phyloP scores from a whole-genome alignment of 2,113 vertebrate genomes.

The Anthoscopus minutus region DNA sequence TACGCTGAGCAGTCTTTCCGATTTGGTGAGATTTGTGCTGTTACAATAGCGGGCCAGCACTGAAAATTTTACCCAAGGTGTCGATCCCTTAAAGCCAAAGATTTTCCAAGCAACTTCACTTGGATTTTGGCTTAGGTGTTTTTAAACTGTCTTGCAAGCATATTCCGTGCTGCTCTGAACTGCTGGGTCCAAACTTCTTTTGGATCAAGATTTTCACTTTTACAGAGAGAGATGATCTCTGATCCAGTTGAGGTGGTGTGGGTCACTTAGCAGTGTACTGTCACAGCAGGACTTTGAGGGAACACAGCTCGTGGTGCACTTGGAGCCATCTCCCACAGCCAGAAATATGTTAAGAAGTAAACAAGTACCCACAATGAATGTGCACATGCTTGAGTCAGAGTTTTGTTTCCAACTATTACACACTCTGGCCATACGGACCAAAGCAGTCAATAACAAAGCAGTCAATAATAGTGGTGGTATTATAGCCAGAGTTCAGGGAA shows the following conservation, averaged over 20 bases:
- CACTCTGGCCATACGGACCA: not conserved
- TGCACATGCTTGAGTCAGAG: not conserved
- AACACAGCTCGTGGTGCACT: not conserved
- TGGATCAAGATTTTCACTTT: not conserved
- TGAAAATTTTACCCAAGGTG: not conserved
- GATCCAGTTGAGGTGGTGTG: accelerated
- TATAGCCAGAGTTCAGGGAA: not conserved
- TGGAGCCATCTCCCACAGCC: not conserved
- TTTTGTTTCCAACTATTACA: not conserved
- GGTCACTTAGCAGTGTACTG: too few relatives aligned
- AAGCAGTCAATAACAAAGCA: not conserved
- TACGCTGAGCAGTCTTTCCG: accelerated
- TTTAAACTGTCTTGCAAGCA: not conserved
- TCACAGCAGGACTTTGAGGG: accelerated
- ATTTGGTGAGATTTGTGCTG: not conserved
- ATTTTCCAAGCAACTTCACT: not conserved
- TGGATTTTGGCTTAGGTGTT: not conserved
- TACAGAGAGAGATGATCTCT: not conserved
- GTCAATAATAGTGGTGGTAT: not conserved
- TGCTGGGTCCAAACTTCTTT: not conserved
- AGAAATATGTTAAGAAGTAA: not conserved
- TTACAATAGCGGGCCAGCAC: accelerated
- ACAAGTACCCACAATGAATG: not conserved
- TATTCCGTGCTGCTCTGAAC: not conserved
- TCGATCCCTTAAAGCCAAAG: not conserved